Conservation (phyloP, 2,113 vertebrate species). For the Brienomyrus longianalis region DNA sequence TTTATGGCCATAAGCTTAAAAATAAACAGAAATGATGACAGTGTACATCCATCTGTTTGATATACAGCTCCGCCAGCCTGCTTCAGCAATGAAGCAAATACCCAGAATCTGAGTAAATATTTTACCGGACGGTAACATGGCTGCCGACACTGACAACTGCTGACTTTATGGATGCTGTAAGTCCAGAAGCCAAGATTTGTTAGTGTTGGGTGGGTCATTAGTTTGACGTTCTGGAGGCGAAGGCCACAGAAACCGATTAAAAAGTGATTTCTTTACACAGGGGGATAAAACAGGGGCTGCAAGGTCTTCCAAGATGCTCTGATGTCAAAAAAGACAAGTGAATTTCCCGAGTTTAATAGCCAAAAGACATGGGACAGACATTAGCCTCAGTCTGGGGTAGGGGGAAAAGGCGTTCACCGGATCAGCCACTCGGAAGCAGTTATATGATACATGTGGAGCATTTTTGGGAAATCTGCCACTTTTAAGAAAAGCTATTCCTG, state of each 20-base stretch:
- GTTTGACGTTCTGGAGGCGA: not conserved
- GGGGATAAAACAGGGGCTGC: not conserved
- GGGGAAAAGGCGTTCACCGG: not conserved
- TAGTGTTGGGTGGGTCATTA: not conserved
- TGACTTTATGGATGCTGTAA: not conserved
- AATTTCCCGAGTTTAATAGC: not conserved
- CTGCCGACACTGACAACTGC: not conserved
- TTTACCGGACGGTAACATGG: not conserved
- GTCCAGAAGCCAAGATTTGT: not conserved
- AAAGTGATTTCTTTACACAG: not conserved
- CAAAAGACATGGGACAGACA: not conserved
- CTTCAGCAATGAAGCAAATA: not conserved
- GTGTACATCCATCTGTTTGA: not conserved
- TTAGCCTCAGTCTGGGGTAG: not conserved
- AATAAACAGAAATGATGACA: not conserved
- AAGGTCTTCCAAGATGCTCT: not conserved
- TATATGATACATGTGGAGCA: not conserved
- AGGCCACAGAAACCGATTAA: not conserved
- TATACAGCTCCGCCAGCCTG: not conserved
- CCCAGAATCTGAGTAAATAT: not conserved
- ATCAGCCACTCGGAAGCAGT: not conserved
- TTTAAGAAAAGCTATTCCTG: not conserved
- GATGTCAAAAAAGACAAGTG: not conserved
- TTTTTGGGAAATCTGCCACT: not conserved
- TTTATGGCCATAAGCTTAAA: not conserved